Conservation (phyloP, 2,113 vertebrate genomes). For the Cisticola juncidis region DNA sequence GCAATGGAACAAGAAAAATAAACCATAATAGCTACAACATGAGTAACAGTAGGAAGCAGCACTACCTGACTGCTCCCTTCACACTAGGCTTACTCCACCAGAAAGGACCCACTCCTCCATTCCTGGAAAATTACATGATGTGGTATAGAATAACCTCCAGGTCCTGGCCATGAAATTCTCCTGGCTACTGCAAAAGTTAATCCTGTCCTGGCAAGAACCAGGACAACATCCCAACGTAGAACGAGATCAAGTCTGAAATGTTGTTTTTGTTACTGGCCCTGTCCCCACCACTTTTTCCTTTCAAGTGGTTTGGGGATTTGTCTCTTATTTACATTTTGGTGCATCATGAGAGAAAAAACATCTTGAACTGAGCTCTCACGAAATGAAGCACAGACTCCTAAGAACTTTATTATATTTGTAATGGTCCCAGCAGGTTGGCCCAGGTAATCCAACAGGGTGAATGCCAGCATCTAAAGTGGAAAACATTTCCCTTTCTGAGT, state of each 20-base stretch:
- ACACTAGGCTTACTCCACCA: not conserved
- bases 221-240: not conserved
- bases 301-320: not conserved
- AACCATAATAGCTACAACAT: not conserved
- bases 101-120: not conserved
- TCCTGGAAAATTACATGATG: not conserved
- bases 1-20: not conserved
- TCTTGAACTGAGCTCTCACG: not conserved
- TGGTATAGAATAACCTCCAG: not conserved
- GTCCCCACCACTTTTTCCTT: not conserved
- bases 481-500: not conserved
- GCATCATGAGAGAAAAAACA: not conserved
- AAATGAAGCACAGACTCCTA: not conserved
- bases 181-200: not conserved
- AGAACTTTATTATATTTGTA: not conserved
- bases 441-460: not conserved
- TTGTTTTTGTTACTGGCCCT: not conserved
- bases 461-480: not conserved
- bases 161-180: not conserved
- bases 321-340: not conserved
- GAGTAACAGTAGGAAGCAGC: not conserved
- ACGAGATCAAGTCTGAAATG: not conserved
- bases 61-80: not conserved
- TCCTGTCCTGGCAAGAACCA: not conserved
- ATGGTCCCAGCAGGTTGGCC: not conserved